phyloP scores from a whole-genome alignment of 2,113 vertebrate species.

The Hydropotes inermis region DNA sequence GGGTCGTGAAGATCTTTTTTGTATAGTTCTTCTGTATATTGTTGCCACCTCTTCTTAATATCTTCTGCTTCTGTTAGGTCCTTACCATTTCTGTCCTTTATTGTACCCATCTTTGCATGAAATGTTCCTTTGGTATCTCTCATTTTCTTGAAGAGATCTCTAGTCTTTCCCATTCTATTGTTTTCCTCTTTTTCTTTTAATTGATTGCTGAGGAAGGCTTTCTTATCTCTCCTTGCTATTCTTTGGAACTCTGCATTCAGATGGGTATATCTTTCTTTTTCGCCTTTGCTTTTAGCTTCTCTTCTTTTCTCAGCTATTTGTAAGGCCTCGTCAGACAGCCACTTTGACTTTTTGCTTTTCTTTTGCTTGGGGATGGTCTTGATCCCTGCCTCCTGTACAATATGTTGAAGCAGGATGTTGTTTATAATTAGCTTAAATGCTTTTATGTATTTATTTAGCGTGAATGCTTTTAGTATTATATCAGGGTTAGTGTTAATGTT shows the following conservation, averaged over 20 bases:
- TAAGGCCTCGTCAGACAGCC: neutral
- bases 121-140: neutral
- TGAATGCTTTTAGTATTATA: neutral
- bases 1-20: neutral
- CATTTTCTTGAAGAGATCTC: neutral
- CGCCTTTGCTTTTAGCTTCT: neutral
- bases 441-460: neutral
- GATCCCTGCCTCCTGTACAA: neutral
- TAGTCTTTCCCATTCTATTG: neutral
- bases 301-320: neutral
- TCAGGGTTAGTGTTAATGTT: neutral
- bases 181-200: neutral
- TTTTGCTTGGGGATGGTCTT: neutral
- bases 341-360: neutral
- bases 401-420: neutral
- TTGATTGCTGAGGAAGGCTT: neutral
- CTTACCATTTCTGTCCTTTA: neutral
- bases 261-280: neutral
- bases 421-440: neutral
- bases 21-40: neutral
- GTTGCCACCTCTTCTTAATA: neutral
- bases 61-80: neutral
- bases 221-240: neutral
- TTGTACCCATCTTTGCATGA: neutral
- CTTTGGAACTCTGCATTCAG: neutral